Evolutionary conservation across 2,113 vertebrate genomes (phyloP).

Genomic region (Erpornis zantholeuca): DNA sequence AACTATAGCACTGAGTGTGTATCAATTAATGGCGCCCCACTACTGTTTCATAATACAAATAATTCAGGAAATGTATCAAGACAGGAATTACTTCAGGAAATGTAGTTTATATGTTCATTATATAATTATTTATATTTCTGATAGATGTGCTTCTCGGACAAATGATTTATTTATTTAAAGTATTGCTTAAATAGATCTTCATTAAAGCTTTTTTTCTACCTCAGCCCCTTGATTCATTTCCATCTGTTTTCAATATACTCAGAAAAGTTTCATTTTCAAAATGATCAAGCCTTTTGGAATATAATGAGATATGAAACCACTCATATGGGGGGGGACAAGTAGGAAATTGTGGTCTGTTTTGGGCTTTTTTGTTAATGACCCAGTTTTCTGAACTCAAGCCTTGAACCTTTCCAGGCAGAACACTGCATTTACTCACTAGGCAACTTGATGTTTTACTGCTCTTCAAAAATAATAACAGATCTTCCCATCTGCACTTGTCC

Average conservation of each 20-base stretch:
- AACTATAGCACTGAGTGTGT: neutral
- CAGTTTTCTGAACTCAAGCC: neutral
- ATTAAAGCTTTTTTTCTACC: neutral
- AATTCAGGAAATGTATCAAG: slow-evolving; percentile 40
- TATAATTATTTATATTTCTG: slow-evolving; percentile 42
- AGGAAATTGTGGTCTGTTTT: neutral
- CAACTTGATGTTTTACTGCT: neutral
- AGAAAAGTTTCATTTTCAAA: neutral
- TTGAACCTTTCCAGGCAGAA: neutral
- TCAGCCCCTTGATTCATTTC: neutral
- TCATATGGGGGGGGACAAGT: neutral
- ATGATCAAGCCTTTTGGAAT: neutral
- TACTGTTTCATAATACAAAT: slow-evolving; percentile 40
- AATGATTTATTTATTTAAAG: slow-evolving; percentile 37
- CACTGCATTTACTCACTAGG: neutral
- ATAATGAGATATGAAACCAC: neutral
- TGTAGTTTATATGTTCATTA: slow-evolving; percentile 12
- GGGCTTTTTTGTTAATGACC: neutral
- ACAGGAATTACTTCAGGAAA: slow-evolving; percentile 58
- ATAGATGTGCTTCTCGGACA: slow-evolving; percentile 31
- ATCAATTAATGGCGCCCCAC: neutral
- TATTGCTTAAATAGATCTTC: slow-evolving; percentile 7
- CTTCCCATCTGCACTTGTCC: neutral
- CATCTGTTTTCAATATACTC: slow-evolving; percentile 29
- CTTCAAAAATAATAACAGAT: neutral